phyloP scores from a whole-genome alignment of 2,113 vertebrate genomes.

The Salvator merianae region DNA sequence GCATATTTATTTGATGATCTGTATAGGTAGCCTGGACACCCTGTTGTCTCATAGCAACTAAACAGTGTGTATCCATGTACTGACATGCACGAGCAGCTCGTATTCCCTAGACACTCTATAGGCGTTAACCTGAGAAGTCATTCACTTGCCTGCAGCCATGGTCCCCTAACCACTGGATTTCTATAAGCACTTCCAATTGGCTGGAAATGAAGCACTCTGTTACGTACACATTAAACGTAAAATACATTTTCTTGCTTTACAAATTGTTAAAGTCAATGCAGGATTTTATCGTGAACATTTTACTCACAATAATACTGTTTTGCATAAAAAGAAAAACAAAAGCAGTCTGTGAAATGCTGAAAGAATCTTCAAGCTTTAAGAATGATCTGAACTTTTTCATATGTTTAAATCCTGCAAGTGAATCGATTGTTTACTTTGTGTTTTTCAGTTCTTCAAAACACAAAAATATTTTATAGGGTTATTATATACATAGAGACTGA shows the following conservation, averaged over 20 bases:
- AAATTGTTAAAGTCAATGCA: constrained; percentile 60
- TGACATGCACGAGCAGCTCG: too few species aligned
- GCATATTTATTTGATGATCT: too few species aligned
- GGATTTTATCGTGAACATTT: constrained; percentile 48
- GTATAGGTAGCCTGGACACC: too few species aligned
- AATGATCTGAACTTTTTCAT: constrained; percentile 50
- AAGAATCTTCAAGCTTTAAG: constrained; percentile 53
- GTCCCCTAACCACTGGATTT: too few species aligned
- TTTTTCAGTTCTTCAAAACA: constrained; percentile 44
- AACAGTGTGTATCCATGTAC: too few species aligned
- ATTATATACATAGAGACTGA: constrained; percentile 58
- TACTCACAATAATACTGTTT: constrained; percentile 57
- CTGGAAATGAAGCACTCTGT: too few species aligned
- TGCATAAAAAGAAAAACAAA: constrained; percentile 62
- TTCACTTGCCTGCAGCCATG: too few species aligned
- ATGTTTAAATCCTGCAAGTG: constrained; percentile 60
- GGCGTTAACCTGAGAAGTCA: too few species aligned
- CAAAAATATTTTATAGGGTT: constrained; percentile 53
- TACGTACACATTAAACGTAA: constrained; percentile 30
- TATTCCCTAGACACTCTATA: too few species aligned
- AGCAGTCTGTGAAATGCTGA: constrained; percentile 52
- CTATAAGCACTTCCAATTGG: too few species aligned
- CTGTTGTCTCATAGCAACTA: too few species aligned
- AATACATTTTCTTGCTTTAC: constrained; percentile 14
- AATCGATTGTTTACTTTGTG: constrained; percentile 54